Base-by-base conservation (phyloP, 1,140 invertebrate genomes). In the Saccostrea glomerata region DNA sequence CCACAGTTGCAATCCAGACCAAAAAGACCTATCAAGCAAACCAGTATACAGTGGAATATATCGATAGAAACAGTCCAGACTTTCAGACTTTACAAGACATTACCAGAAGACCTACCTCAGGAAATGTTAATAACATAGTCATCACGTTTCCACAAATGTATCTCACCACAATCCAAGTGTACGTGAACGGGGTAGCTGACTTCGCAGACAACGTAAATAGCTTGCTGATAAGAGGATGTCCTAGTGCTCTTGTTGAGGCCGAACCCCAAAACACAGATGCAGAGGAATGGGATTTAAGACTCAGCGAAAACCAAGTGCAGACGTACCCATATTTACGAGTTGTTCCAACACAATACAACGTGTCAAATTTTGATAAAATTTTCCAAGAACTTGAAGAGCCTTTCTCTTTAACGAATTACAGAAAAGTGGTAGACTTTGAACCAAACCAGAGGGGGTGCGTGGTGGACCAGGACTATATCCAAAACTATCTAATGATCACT, bases 231-330 rank as follows among this genome's bases (percentile, higher is more conserved):
- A 30, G 9, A 4, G 66, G 66, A 0, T 83, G 82, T 83, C 82
- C 36, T 47, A 17, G n/a, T 25, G 82, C 82, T 20, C 40, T 83
- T n/a, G 40, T 54, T 2, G 82, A 83, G 54, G 54, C n/a, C 17
- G 23, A 23, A 56, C 40, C 20, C 17, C 15, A 83, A 12, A 23
- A 20, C 30, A 83, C 82, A 17, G 17, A 9, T 1, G 36, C 40
- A 6, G 54, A 54, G 54, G 36, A 83, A 40, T 83, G 82, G 36
- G 30, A 56, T 54, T 5, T 47, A n/a, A 15, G 30, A 17, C 40
- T 83, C 82, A 83, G 36, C 40, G 82, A 83, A 30, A 83, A 54
- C 47, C n/a, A 83, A 17, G 47, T 83, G 0, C 82, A 83, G 36
- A 54, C 82, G 6, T 83, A 83, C 17, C 36, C 82, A 83, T 83